Evolutionary conservation across 1,140 invertebrate genomes (phyloP), one percentile per base, ranked within the genome.

Genomic region (Drosophila leontia): DNA sequence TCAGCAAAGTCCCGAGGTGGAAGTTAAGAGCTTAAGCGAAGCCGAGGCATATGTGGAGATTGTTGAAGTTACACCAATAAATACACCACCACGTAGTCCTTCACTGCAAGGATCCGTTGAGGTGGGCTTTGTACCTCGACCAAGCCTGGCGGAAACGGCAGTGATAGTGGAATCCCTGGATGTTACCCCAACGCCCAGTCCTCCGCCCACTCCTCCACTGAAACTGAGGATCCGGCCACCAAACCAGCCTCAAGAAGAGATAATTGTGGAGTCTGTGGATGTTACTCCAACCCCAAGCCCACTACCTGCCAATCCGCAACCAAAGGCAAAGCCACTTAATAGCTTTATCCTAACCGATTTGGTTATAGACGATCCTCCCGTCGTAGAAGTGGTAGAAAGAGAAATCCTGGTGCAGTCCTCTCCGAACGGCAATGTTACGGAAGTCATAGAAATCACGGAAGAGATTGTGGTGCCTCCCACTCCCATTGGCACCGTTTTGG

Each of bases 241-340:
- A 1, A 77, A 7, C 11, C 37, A n/a, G 7, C 9, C 6, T 5
- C 45, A 35, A 19, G 12, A 42, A 0, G 74, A 69, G 42, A 13
- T 77, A 6, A 77, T 77, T 32, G 32, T 78, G 4, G 63, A 78
- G 35, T 65, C 74, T 0, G 32, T 58, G 41, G 55, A 76, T 19
- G 51, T 75, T 2, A 53, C 53, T 6, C 39, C 74, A 19, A 17
- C 51, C 1, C 39, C 55, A 7, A 41, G 26, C 2, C 15, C 55
- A 6, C 62, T 44, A 0, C 4, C 13, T 13, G 12, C 9, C 42
- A 35, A 42, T 7, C 29, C 53, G 0, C 13, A 11, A n/a, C n/a
- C 29, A 0, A 47, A 59, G 15, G 6, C 13, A 0, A 57, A 70
- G 23, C 55, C 70, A 3, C 68, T 60, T 0, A 74, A 74, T 23